Evolutionary conservation across 2,113 vertebrate species (phyloP), one percentile per base, ranked within the genome.

Genomic region (Clupea harengus): DNA sequence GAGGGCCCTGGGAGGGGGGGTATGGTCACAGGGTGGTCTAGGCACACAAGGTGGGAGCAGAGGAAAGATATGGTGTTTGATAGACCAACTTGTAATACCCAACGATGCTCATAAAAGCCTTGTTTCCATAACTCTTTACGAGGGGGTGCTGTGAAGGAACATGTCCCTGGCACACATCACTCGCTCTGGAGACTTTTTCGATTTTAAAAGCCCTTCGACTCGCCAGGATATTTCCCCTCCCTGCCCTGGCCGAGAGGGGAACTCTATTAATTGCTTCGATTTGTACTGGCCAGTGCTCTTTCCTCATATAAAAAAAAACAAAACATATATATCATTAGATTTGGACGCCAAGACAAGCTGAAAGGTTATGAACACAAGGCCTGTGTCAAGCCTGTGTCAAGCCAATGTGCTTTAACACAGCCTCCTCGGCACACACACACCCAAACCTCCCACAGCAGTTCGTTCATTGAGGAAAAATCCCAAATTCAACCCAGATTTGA

Each of bases 51-150:
- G 72, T 39, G 11, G 39, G 25, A 32, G 25, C 72, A 78, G 28
- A 32, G 72, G 28, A 78, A 17, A 32, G 72, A 78, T 78, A 11
- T 9, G 2, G 72, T 15, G 15, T 39, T 78, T 39, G 25, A 67
- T 78, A 39, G 32, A 78, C 28, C 15, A 78, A 78, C 25, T 32
- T 32, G 72, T 32, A 78, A 78, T 32, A 39, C 32, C 2, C 72
- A 78, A 17, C 20, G 72, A 15, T 28, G 11, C 32, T 5, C 28
- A 15, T 78, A 15, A 78, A 78, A 78, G 17, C 11, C 72, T 17
- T 17, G 72, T 32, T 78, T 78, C 72, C 72, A 78, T 78, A 78
- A 78, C 28, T 39, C 15, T 78, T 78, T 44, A 78, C 28, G 72
- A 78, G 28, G 32, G 28, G 72, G 72, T 39, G 72, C 28, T 39